Evolutionary conservation across 2,797 vertebrate species (phyloP).

Genomic region (Natrix natrix): DNA sequence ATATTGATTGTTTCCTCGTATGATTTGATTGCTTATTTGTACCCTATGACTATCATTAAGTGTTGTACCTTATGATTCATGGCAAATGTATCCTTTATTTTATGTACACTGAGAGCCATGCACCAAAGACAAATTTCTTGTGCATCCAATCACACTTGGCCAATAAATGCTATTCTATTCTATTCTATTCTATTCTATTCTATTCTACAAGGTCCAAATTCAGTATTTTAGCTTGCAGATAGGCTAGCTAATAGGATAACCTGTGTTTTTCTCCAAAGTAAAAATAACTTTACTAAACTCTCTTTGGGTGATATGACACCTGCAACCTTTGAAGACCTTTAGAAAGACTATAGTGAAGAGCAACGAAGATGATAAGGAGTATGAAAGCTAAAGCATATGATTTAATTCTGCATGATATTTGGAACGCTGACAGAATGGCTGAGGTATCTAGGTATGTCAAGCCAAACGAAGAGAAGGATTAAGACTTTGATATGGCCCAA

Average conservation of each 20-base stretch:
- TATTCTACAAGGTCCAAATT: not conserved
- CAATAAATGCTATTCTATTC: no score
- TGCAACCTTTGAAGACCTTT: not conserved
- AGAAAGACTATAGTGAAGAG: not conserved
- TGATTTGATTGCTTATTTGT: no score
- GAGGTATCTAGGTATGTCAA: not conserved
- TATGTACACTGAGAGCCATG: no score
- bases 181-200: no score
- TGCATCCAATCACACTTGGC: no score
- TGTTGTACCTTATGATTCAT: no score
- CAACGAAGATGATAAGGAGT: not conserved
- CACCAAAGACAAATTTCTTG: no score
- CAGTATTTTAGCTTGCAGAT: not conserved
- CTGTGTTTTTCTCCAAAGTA: not conserved
- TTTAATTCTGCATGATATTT: not conserved
- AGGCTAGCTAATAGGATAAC: no score
- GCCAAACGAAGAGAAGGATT: not conserved
- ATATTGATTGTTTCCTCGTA: no score
- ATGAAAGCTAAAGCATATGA: not conserved
- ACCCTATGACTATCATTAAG: no score
- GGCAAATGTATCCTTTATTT: no score
- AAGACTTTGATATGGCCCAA: no score
- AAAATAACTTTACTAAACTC: not conserved
- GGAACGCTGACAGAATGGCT: not conserved
- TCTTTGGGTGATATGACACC: not conserved